A percentile compares a stretch with the other conserved stretches of the same genome.
Evolutionary conservation across 2,888 invertebrate genomes (phyloP).

Genomic region (Sinotaia quadrata): DNA sequence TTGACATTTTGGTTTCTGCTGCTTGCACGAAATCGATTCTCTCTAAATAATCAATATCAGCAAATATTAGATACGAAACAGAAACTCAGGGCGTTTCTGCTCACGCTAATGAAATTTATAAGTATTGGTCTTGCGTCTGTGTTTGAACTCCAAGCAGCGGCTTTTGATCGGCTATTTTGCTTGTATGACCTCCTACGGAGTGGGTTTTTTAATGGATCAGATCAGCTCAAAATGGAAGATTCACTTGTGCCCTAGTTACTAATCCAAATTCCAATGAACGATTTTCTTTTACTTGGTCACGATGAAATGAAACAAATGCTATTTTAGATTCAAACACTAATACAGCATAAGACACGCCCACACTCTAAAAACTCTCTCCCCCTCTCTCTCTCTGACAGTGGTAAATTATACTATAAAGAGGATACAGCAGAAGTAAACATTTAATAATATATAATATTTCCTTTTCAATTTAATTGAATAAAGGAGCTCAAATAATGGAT

Average conservation of each 20-base stretch:
- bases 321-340: neutral
- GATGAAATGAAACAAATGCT: no score
- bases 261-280: neutral
- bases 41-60: constrained; percentile 39
- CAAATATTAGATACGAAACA: constrained; percentile 30
- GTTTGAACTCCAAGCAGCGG: neutral
- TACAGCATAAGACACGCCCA: neutral
- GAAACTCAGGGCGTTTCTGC: constrained; percentile 26
- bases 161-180: neutral
- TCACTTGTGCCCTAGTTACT: constrained; percentile 14
- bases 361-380: neutral
- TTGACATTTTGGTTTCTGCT: constrained; percentile 38
- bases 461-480: no score
- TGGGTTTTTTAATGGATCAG: neutral
- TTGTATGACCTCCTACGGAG: neutral
- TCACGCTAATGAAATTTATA: constrained; percentile 21
- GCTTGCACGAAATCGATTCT: constrained; percentile 36
- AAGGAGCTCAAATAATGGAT: no score
- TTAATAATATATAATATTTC: no score
- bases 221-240: constrained; percentile 20
- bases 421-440: no score
- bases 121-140: no score
- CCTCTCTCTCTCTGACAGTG: neutral
- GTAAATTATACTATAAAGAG: no score
- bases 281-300: neutral